Base-by-base conservation (phyloP, 2,797 vertebrate genomes). In the Xyrichtys novacula region DNA sequence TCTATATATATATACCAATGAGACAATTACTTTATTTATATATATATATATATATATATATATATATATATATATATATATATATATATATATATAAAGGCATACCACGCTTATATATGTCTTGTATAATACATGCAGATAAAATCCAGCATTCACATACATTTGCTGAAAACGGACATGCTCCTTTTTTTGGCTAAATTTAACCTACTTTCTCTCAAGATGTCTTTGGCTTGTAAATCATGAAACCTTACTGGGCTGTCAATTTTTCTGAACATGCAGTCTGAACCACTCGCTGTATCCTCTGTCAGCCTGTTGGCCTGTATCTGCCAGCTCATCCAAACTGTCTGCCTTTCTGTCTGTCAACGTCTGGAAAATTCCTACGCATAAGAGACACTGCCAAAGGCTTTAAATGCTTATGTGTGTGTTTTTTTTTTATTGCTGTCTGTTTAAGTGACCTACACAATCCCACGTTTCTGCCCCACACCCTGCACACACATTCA, bases 391-490 rank as follows among this genome's bases (percentile, higher is more conserved):
- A 57, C 39, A 56, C 20, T 6, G 23, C 60, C 47, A 62, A 78
- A 71, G 54, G 14, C 53, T 39, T 19, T 14, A 62, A 56, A 68
- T 60, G 47, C 53, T 62, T 59, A 59, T 65, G 20, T 23, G 22
- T 26, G n/a, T n/a, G n/a, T 22, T 53, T 17, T 32, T 50, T 15
- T 38, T 39, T 28, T 44, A 22, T n/a, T 73, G 63, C 20, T 80
- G 66, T 53, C 46, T 58, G 20, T 74, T 57, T 44, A 40, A 52
- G 43, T 69, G 65, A 79, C 50, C 73, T 36, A 36, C 71, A 36
- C 15, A 2, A 15, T 72, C 9, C 0, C 32, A 22, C 48, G 29
- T 48, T 52, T 34, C 56, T 38, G 36, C 62, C 17, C 15, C n/a
- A n/a, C 26, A 23, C 29, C 57, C 36, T 38, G 39, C 42, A 25